Evolutionary conservation across 2,113 vertebrate species (phyloP), one percentile per base, ranked within the genome.

Genomic region (Lophius piscatorius): DNA sequence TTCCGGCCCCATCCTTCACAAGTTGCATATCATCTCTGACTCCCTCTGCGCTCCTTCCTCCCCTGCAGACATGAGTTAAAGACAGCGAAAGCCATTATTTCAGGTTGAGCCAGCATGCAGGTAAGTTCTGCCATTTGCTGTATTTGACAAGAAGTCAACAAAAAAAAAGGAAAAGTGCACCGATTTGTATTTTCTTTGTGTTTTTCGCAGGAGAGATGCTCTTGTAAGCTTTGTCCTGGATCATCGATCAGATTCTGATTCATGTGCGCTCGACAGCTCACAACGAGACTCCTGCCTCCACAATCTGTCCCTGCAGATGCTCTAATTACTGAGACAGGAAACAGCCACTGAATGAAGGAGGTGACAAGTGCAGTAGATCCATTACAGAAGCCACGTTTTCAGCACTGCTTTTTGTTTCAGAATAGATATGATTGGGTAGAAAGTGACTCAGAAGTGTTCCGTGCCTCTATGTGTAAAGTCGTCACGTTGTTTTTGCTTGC

Each of bases 391-490:
- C 11, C 39, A 31, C 54, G 57, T 58, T n/a, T 58, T 4, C 33
- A 6, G n/a, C 28, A 6, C 10, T 35, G 31, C 28, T 44, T 34
- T 50, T 14, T 52, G 20, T 38, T 44, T 62, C 41, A 28, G 51
- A 65, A 36, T 34, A 52, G 22, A 28, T 38, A 3, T 20, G 21
- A 36, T 38, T 17, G 16, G 10, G 7, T 36, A 56, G 42, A 38
- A 74, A 47, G 7, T 31, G 13, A 52, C 16, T 3, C 8, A 29
- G 57, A 42, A 40, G 21, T 63, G 24, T 26, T 50, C 16, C 68
- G 80, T 80, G 82, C 74, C 78, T 83, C 64, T 16, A 47, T 11
- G 29, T 31, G 8, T 63, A 58, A 60, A 23, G 12, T 23, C 34
- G 18, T 23, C n/a, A 23, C 33, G 26, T 63, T 34, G 55, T 66